Conservation (phyloP, 2,797 vertebrate species). For the Artibeus jamaicensis region DNA sequence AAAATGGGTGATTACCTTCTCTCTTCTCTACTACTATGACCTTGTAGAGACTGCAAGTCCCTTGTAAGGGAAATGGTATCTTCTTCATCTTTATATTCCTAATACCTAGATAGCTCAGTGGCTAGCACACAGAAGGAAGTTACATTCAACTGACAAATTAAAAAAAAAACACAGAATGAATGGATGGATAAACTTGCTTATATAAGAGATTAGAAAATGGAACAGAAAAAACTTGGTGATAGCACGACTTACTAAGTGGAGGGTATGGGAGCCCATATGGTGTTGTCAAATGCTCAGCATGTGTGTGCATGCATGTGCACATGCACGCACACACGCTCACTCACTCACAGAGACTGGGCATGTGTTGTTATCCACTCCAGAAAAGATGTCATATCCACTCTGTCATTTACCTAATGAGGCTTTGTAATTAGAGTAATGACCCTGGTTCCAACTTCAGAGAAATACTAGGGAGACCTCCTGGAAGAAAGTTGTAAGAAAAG, state of each 20-base stretch:
- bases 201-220: neutral
- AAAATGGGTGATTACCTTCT: neutral
- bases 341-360: neutral
- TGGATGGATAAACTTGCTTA: neutral
- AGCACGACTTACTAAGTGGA: neutral
- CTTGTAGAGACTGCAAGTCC: neutral
- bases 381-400: neutral
- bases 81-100: neutral
- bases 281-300: conserved; percentile 5
- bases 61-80: neutral
- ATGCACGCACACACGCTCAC: neutral
- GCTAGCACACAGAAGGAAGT: neutral
- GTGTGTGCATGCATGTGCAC: neutral
- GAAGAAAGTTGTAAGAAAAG: neutral
- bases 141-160: neutral
- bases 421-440: neutral
- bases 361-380: conserved; percentile 25
- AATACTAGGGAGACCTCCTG: neutral
- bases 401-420: neutral
- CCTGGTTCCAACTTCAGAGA: neutral
- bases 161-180: neutral
- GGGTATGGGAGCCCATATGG: neutral
- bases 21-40: neutral
- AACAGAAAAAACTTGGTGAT: conserved; percentile 10
- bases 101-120: neutral